Evolutionary conservation across 2,113 vertebrate genomes (phyloP), one percentile per base, ranked within the genome.

Genomic region (Corythoichthys haematopterus): DNA sequence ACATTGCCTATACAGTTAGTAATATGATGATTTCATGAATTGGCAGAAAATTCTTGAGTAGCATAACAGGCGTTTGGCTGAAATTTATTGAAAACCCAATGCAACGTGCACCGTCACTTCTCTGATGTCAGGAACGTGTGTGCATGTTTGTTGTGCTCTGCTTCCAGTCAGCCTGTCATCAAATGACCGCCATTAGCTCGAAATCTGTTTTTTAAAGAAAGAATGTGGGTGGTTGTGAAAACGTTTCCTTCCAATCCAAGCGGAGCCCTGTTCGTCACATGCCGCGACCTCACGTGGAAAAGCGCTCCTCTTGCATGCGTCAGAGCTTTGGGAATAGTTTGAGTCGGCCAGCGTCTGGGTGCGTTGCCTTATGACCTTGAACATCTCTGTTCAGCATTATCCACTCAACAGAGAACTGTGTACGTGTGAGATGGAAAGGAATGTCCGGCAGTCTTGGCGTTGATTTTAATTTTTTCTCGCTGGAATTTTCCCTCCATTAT

Each of bases 251-350:
- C 65, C 53, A 72, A 72, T 71, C 57, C 74, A 71, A 65, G 16
- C 51, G 9, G 60, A 79, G 68, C 20, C 16, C 46, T 60, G 64
- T 63, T 71, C 53, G 0, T 74, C 57, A 47, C 61, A 57, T 74
- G 76, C 28, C 59, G 15, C 35, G 60, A 77, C 65, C 68, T 91
- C 88, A 88, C 76, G 62, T 88, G 84, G 64, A 50, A 64, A 60
- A 61, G 38, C 69, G 58, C 59, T 65, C 77, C 15, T 80, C 66
- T 58, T 66, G 70, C 78, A 65, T 79, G 80, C 87, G 77, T 69
- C 2, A 74, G 47, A 62, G 50, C 8, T 12, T 72, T 56, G 4
- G 46, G 48, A 63, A 50, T 43, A 61, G 52, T 50, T 66, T 46
- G 64, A 62, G 14, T 20, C 38, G 64, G 36, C 69, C 69, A 28